A percentile compares a stretch with the other conserved stretches of the same genome.
Conservation (phyloP, 2,888 invertebrate genomes). For the Megalurothrips usitatus region DNA sequence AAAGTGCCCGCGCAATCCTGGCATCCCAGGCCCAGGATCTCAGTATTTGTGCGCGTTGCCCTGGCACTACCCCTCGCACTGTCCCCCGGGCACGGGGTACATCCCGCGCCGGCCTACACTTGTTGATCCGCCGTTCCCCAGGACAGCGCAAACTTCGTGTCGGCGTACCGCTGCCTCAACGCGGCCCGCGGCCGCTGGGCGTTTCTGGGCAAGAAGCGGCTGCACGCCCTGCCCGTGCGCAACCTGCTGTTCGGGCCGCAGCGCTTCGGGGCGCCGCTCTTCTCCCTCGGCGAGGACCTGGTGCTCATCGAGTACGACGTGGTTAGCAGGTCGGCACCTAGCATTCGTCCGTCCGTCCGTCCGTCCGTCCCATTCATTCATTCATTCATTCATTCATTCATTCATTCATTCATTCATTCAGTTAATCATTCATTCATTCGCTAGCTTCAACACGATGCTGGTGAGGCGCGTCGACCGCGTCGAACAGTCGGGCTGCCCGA, state of each 20-base stretch:
- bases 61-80: background rate
- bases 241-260: slow-evolving; percentile 54
- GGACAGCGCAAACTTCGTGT: slow-evolving; percentile 54
- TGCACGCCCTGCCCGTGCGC: slow-evolving; percentile 57
- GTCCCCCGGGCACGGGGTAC: no score
- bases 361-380: no score
- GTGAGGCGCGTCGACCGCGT: background rate
- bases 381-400: no score
- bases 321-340: background rate
- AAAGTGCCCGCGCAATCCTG: no score
- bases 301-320: slow-evolving; percentile 58
- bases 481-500: background rate
- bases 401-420: background rate
- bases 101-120: background rate
- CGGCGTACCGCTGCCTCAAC: slow-evolving; percentile 49
- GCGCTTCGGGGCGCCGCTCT: slow-evolving; percentile 49
- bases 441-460: background rate
- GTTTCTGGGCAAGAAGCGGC: slow-evolving; percentile 57
- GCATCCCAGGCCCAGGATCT: no score
- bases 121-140: slow-evolving; percentile 39
- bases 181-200: slow-evolving; percentile 47
- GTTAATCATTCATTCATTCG: background rate
- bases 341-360: no score
- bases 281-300: slow-evolving; percentile 58
- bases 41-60: background rate